Evolutionary conservation across 1,140 invertebrate species (phyloP).

Genomic region (Phthorimaea operculella): DNA sequence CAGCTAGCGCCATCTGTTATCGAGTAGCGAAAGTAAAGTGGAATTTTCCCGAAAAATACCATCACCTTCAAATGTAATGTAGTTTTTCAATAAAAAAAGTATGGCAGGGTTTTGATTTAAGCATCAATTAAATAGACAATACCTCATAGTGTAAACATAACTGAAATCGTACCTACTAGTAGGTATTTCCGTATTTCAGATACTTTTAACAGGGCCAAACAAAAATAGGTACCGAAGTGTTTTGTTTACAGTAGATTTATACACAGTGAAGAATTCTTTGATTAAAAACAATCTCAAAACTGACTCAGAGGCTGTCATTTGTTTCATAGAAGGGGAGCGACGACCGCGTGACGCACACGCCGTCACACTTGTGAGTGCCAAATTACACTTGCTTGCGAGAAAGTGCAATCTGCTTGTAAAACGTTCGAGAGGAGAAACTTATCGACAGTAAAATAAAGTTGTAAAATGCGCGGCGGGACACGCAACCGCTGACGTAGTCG

Average conservation of each 20-base stretch:
- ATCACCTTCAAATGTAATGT: too few relatives aligned
- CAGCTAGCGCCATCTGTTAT: constrained; percentile 40
- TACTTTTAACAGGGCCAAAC: too few relatives aligned
- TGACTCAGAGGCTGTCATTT: constrained; percentile 50
- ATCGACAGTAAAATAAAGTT: not conserved
- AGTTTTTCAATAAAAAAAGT: too few relatives aligned
- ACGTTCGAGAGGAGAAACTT: not conserved
- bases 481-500: constrained; percentile 24
- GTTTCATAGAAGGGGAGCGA: constrained; percentile 48
- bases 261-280: too few relatives aligned
- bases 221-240: too few relatives aligned
- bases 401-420: not conserved
- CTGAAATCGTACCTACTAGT: too few relatives aligned
- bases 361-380: constrained; percentile 5
- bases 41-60: not conserved
- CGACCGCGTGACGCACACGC: constrained; percentile 42
- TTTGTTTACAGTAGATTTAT: too few relatives aligned
- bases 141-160: too few relatives aligned
- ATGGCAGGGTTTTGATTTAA: too few relatives aligned
- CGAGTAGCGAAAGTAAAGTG: constrained; percentile 30
- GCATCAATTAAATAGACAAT: too few relatives aligned
- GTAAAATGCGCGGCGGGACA: constrained; percentile 9
- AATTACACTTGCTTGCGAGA: not conserved
- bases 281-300: constrained; percentile 15
- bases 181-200: too few relatives aligned